Percentiles rank a stretch among this genome's conserved stretches.
Conservation (phyloP, 1,140 invertebrate species). For the Charaxes varanes region DNA sequence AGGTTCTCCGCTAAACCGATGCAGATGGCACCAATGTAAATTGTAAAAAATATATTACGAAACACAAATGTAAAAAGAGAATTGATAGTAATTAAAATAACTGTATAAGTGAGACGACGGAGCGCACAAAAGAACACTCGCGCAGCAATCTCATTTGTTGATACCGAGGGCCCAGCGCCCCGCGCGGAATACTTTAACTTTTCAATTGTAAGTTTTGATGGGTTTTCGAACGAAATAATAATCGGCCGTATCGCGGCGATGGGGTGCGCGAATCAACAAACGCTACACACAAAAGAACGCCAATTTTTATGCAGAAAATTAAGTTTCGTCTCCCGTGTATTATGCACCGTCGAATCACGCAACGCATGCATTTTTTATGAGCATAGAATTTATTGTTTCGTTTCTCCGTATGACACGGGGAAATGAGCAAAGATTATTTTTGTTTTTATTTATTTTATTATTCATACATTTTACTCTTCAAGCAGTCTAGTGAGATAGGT, state of each 20-base stretch:
- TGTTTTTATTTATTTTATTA: too few species aligned
- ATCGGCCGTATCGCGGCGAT: slow-evolving; percentile 57
- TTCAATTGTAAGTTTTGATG: slow-evolving; percentile 74
- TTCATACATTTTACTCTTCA: too few species aligned
- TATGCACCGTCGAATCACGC: slow-evolving; percentile 40
- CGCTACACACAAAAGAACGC: slow-evolving; percentile 64
- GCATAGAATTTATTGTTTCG: slow-evolving; percentile 7
- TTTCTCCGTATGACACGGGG: too few species aligned
- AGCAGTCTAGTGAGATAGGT: too few species aligned
- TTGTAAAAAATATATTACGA: too few species aligned
- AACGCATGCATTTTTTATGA: slow-evolving; percentile 23
- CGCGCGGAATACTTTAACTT: slow-evolving; percentile 70
- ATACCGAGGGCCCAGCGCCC: slow-evolving; percentile 54
- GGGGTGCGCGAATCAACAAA: slow-evolving; percentile 61
- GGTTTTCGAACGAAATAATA: slow-evolving; percentile 73
- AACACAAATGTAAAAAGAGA: too few species aligned
- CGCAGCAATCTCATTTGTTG: slow-evolving; percentile 65
- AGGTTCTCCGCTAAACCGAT: too few species aligned
- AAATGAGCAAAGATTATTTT: too few species aligned
- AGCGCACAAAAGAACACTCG: slow-evolving; percentile 60
- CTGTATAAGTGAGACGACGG: slow-evolving; percentile 29
- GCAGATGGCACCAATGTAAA: too few species aligned
- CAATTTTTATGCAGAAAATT: slow-evolving; percentile 70
- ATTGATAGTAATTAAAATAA: slow-evolving; percentile 51
- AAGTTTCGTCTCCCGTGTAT: slow-evolving; percentile 51